Base-by-base conservation (phyloP, 2,888 invertebrate genomes). In the Lamellibrachia satsuma region DNA sequence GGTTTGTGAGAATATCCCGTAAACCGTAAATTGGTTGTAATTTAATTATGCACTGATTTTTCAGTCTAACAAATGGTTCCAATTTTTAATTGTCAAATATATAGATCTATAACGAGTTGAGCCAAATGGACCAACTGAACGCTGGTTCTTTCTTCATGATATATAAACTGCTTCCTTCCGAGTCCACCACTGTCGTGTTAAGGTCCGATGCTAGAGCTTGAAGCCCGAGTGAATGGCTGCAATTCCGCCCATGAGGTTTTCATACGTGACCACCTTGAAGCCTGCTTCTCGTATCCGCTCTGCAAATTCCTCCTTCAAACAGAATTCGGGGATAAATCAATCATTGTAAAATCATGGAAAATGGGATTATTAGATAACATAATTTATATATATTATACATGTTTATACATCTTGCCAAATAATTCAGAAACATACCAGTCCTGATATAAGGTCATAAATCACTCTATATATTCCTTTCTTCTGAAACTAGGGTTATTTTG, bases 221-320 rank as follows among this genome's bases (percentile, higher is more conserved):
- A 98, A 99, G 55, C 98, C 99, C 0, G 98, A 98, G 97, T 99
- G 99, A 96, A 99, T 99, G 91, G 99, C 98, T 93, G 98, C 98
- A 6, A 99, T 97, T 1, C 99, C 99, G 95, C 98, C 98, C 1
- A 98, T 98, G 93, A 99, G 97, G 97, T 99, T 99, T 97, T 98
- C 98, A 96, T 98, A 99, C 0, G 97, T 97, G 0, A 98, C 99
- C 95, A 98, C 97, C 90, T 97, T 97, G 97, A 99, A 99, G 7
- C 99, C 99, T 0, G 98, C 98, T 57, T 97, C 97, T 96, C 98
- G 97, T 92, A 99, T 99, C 98, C 99, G 98, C 3, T 96, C 95
- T 96, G 98, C 98, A 97, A 99, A 99, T 92, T 97, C 97, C 93
- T 98, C 98, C 98, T 98, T 97, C 27, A 97, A 57, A 92, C 11